Conservation (phyloP, 2,888 invertebrate species). For the Hirtodrosophila confusa region DNA sequence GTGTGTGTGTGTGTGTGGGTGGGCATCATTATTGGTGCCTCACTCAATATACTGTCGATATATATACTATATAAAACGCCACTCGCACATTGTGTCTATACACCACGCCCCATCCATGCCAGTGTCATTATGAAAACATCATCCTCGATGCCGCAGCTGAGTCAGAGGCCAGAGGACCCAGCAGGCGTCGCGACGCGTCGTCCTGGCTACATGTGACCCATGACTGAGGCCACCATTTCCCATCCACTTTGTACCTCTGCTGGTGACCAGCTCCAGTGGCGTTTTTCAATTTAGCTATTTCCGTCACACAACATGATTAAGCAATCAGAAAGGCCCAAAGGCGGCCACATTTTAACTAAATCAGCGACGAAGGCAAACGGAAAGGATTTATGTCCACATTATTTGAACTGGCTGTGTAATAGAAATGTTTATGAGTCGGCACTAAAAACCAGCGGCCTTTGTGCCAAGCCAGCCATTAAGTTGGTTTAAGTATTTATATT, state of each 20-base stretch:
- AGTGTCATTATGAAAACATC: constrained; percentile 52
- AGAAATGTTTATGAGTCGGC: constrained; percentile 63
- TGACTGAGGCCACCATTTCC: constrained; percentile 32
- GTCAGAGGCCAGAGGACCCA: constrained; percentile 15
- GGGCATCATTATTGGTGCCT: constrained; percentile 55
- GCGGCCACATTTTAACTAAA: constrained; percentile 60
- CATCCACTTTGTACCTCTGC: constrained; percentile 8
- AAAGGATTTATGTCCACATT: constrained; percentile 67
- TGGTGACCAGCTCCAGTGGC: constrained; percentile 57
- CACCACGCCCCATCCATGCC: constrained; percentile 6
- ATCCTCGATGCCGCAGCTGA: constrained; percentile 47
- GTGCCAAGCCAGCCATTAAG: constrained; percentile 53
- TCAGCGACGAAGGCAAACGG: constrained; percentile 29
- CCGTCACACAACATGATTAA: constrained; percentile 74
- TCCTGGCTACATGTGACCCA: constrained; percentile 51
- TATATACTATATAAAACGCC: constrained; percentile 9
- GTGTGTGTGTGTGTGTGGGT: constrained; percentile 17
- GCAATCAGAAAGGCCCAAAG: constrained; percentile 66
- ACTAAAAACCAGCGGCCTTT: constrained; percentile 50
- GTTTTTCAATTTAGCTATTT: constrained; percentile 76
- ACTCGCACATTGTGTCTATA: constrained; percentile 10
- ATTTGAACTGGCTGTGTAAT: constrained; percentile 41
- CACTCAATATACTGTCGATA: constrained; percentile 40
- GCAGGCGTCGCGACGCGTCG: constrained; percentile 8
- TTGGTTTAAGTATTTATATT: constrained; percentile 36